Evolutionary conservation across 1,140 invertebrate genomes (phyloP), one percentile per base, ranked within the genome.

Genomic region (Drosophila melanica): DNA sequence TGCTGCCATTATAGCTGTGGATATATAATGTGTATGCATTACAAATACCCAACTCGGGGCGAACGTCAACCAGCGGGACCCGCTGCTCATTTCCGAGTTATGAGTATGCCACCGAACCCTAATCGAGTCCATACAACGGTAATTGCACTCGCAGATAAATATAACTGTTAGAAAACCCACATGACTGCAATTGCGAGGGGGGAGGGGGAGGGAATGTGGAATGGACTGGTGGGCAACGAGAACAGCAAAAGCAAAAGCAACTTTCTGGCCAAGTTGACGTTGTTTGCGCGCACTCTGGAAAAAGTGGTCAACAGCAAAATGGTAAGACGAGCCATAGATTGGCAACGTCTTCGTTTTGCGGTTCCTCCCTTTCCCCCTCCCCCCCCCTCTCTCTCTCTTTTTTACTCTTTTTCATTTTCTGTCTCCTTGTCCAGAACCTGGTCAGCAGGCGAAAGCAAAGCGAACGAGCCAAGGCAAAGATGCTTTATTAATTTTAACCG

Each of bases 401-500:
- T 8, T 14, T 3, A 1, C 18, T 62, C 20, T 45, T 8, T 14
- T 3, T 23, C 20, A 18, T 18, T 18, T 18, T 18, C 1, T 23
- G 20, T 64, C 14, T 39, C 16, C 0, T 14, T 35, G 65, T 70
- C 58, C 37, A 77, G 35, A 72, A 70, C 44, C 47, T 53, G 18
- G 53, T 33, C 58, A 54, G 55, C 67, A 62, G 59, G 74, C 68
- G 79, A 75, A 75, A 75, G 72, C 72, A 55, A 74, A 70, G 27
- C 62, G 66, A 58, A 57, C 45, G 60, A 72, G 69, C 75, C 62
- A 59, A 73, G 57, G 53, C 69, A 82, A 90, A 90, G 79, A 86
- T 89, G 80, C 84, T 90, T 89, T 89, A 89, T 89, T 89, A 89
- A 89, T 89, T 89, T 90, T 80, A 85, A 90, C 84, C 84, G 79